Percentiles rank a stretch among this genome's conserved stretches.
Conservation (phyloP, 2,113 vertebrate genomes). For the Tragulus kanchil region DNA sequence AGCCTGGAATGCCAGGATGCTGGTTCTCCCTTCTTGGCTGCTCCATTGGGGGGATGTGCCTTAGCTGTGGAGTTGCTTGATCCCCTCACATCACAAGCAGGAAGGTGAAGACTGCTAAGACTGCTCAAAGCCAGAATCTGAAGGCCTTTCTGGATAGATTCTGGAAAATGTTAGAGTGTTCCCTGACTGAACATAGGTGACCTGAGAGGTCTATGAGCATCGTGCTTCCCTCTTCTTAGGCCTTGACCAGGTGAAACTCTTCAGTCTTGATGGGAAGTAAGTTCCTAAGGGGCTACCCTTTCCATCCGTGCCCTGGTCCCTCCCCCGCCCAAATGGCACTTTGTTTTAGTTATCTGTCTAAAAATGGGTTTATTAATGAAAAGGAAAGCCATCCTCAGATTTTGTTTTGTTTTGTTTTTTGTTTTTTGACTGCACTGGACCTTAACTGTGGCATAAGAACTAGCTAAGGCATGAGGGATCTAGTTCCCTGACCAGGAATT, state of each 20-base stretch:
- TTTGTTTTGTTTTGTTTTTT: no score
- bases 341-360: not conserved
- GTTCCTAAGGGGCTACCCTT: no score
- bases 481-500: not conserved
- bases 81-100: not conserved
- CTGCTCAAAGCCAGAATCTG: not conserved
- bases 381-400: not conserved
- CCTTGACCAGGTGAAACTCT: not conserved
- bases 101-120: not conserved
- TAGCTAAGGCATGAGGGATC: not conserved
- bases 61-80: not conserved
- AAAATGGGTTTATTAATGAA: not conserved
- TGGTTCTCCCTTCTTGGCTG: not conserved
- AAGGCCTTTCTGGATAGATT: not conserved
- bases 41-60: not conserved
- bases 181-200: not conserved
- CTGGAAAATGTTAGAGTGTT: not conserved
- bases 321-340: not conserved
- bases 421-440: not conserved
- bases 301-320: no score
- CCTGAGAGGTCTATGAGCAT: not conserved
- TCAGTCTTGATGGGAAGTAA: not conserved
- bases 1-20: no score
- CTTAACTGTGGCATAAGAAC: not conserved
- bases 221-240: not conserved